Evolutionary conservation across 2,888 invertebrate species (phyloP).

Genomic region (Willowsia nigromaculata): DNA sequence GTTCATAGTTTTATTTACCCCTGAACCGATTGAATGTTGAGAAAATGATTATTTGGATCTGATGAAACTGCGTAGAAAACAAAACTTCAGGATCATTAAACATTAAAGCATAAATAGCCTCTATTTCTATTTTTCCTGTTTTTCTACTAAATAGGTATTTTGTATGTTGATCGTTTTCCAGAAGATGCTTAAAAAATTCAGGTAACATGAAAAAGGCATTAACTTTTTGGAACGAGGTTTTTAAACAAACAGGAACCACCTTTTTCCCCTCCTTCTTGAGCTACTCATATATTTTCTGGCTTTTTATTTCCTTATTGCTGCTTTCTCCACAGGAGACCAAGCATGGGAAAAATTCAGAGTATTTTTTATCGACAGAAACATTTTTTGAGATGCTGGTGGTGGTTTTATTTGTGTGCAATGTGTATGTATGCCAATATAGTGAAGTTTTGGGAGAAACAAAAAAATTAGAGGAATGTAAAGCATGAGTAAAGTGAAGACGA

Average conservation of each 20-base stretch:
- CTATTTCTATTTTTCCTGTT: background rate
- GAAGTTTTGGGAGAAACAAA: background rate
- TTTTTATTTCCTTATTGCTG: too few relatives aligned
- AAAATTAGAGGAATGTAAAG: background rate
- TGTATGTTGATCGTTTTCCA: too few relatives aligned
- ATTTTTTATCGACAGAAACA: background rate
- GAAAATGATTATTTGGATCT: too few relatives aligned
- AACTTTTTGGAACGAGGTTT: background rate
- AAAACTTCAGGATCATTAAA: background rate
- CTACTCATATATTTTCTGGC: background rate
- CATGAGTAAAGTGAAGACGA: background rate
- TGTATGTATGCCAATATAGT: background rate
- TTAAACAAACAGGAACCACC: background rate
- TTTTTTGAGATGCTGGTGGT: too few relatives aligned
- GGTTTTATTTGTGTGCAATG: background rate
- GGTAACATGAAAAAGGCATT: slow-evolving; percentile 22
- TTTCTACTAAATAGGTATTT: too few relatives aligned
- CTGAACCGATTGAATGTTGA: too few relatives aligned
- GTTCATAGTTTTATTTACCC: too few relatives aligned
- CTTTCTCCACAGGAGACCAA: too few relatives aligned
- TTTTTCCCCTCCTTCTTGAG: background rate
- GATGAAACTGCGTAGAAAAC: too few relatives aligned
- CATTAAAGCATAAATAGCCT: background rate
- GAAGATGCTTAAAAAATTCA: too few relatives aligned
- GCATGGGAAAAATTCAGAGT: too few relatives aligned